Conservation (phyloP, 2,797 vertebrate genomes). For the Xenops minutus region DNA sequence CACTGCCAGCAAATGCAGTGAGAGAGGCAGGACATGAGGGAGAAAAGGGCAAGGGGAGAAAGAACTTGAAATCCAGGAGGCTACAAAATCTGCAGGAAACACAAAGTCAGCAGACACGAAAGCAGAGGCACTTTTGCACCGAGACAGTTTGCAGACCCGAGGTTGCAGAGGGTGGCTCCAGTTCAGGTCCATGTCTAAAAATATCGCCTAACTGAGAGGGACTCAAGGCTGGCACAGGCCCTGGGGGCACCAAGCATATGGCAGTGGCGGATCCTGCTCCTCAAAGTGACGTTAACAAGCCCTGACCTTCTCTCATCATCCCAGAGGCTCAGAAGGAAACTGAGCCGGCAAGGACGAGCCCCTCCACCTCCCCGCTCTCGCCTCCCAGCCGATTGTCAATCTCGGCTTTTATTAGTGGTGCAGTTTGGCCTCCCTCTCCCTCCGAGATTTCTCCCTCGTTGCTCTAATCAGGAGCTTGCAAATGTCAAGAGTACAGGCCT, state of each 20-base stretch:
- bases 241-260: conserved; percentile 50
- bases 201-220: background rate
- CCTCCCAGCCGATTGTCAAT: conserved; percentile 42
- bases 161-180: background rate
- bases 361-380: background rate
- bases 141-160: background rate
- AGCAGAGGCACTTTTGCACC: background rate
- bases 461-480: conserved; percentile 66
- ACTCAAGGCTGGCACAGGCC: conserved; percentile 4
- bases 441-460: conserved; percentile 43
- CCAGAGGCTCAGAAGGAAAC: conserved; percentile 48
- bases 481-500: conserved; percentile 59
- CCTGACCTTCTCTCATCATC: conserved; percentile 64
- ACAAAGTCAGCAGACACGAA: background rate
- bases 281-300: conserved; percentile 61
- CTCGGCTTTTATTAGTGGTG: conserved; percentile 40
- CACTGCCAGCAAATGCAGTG: background rate
- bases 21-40: fast-evolving
- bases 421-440: conserved; percentile 42
- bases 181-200: conserved; percentile 23
- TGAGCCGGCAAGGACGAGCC: conserved; percentile 33
- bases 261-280: conserved; percentile 22
- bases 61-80: background rate
- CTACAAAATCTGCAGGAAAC: background rate
- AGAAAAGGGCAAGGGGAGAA: background rate